These are phyloP conservation scores for Protomyctophum bolini DNA, from an alignment of 2,113 vertebrate genomes.

Conservation along the genomic window DNA sequence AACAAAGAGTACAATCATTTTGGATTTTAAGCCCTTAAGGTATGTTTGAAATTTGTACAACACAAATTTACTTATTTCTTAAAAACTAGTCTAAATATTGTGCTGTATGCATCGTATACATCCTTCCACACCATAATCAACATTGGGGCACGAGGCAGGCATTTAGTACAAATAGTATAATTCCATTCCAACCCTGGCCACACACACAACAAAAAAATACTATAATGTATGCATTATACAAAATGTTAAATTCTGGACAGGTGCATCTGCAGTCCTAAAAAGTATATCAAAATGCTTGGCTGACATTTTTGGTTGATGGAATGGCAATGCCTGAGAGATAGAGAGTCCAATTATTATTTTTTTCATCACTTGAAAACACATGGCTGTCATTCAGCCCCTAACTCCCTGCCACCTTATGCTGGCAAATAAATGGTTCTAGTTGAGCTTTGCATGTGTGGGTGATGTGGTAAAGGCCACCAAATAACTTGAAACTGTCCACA, in stretches of 20 bases:
- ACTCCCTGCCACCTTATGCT: not conserved
- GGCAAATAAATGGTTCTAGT: not conserved
- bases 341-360: not conserved
- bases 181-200: not conserved
- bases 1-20: not conserved
- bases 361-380: slow-evolving; percentile 16
- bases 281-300: slow-evolving; percentile 41
- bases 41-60: no score
- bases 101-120: slow-evolving; percentile 3
- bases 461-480: not conserved
- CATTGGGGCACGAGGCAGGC: slow-evolving; percentile 16
- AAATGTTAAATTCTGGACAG: slow-evolving; percentile 54
- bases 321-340: slow-evolving; percentile 27
- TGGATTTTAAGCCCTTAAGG: not conserved
- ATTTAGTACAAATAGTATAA: slow-evolving; percentile 12
- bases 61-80: not conserved
- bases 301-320: slow-evolving; percentile 28
- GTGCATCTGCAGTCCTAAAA: slow-evolving; percentile 49
- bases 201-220: slow-evolving; percentile 17
- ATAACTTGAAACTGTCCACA: not conserved
- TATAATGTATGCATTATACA: slow-evolving; percentile 30
- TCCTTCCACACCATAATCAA: not conserved
- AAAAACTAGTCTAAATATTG: slow-evolving; percentile 21
- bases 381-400: slow-evolving; percentile 4
- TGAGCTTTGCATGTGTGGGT: not conserved